phyloP scores from a whole-genome alignment of 2,113 vertebrate genomes.

The Pseudolaguvia tuberculata region DNA sequence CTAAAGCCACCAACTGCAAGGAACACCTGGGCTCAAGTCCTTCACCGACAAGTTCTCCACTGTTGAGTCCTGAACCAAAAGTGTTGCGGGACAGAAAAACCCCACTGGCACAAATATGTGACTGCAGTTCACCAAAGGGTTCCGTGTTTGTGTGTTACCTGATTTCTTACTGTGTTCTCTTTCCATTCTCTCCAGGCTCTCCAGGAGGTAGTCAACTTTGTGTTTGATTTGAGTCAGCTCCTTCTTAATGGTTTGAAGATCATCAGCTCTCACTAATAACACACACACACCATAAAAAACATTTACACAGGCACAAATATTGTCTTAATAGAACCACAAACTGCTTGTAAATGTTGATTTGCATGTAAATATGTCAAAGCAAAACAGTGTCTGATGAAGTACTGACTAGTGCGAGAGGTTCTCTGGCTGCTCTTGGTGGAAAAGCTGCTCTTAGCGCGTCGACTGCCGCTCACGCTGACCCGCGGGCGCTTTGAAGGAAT shows the following conservation, averaged over 20 bases:
- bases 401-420: slow-evolving; percentile 70
- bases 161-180: slow-evolving; percentile 78
- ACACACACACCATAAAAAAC: too few species aligned
- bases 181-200: slow-evolving; percentile 82
- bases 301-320: not conserved
- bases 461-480: slow-evolving; percentile 76
- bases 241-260: slow-evolving; percentile 83
- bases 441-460: slow-evolving; percentile 79
- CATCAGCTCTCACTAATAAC: slow-evolving; percentile 78
- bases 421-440: slow-evolving; percentile 80
- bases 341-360: not conserved
- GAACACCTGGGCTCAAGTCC: too few species aligned
- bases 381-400: not conserved
- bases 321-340: not conserved
- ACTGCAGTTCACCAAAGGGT: not conserved
- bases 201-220: slow-evolving; percentile 84
- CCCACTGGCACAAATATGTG: not conserved
- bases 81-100: not conserved
- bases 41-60: too few species aligned
- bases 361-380: not conserved
- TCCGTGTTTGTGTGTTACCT: slow-evolving; percentile 50
- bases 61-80: not conserved
- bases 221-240: slow-evolving; percentile 85
- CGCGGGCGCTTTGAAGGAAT: slow-evolving; percentile 79
- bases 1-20: too few species aligned